These are phyloP conservation scores for Embidobia sp. DNA, from an alignment of 2,888 invertebrate species.

Conservation along the genomic window DNA sequence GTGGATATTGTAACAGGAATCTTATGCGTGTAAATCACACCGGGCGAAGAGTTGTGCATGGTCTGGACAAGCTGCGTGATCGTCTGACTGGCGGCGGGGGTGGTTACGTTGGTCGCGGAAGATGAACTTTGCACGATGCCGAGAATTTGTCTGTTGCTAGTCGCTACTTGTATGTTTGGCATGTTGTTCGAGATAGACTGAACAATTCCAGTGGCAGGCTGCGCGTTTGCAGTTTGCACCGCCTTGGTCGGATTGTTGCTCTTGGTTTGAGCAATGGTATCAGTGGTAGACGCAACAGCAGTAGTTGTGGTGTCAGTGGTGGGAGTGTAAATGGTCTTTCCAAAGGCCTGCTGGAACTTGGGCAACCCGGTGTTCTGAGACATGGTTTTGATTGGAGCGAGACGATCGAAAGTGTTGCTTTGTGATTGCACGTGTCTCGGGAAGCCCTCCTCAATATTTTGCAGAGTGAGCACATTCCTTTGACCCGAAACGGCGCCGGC, in stretches of 20 bases:
- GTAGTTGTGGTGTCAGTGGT: constrained; percentile 72
- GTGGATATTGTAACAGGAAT: constrained; percentile 84
- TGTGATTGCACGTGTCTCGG: constrained; percentile 72
- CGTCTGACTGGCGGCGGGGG: constrained; percentile 72
- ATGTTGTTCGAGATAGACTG: constrained; percentile 75
- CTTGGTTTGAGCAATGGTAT: constrained; percentile 70
- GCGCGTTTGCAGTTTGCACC: constrained; percentile 79
- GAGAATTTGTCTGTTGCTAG: constrained; percentile 74
- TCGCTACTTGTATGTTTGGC: constrained; percentile 75
- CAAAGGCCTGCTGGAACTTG: constrained; percentile 91
- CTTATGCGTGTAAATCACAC: constrained; percentile 88
- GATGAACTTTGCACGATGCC: constrained; percentile 77
- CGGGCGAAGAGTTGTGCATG: constrained; percentile 80
- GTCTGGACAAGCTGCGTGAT: constrained; percentile 77
- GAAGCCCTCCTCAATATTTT: constrained; percentile 76
- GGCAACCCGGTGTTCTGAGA: constrained; percentile 83
- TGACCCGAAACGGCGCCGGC: constrained; percentile 71
- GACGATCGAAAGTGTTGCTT: constrained; percentile 71
- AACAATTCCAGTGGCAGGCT: constrained; percentile 71
- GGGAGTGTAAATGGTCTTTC: constrained; percentile 85
- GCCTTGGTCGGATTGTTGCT: constrained; percentile 79
- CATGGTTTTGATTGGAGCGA: constrained; percentile 67
- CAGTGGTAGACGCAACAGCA: constrained; percentile 67
- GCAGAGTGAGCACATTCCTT: constrained; percentile 74
- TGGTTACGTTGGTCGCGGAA: constrained; percentile 67